Evolutionary conservation across 2,888 invertebrate species (phyloP), one percentile per base, ranked within the genome.

Genomic region (Calliphora vomitoria): DNA sequence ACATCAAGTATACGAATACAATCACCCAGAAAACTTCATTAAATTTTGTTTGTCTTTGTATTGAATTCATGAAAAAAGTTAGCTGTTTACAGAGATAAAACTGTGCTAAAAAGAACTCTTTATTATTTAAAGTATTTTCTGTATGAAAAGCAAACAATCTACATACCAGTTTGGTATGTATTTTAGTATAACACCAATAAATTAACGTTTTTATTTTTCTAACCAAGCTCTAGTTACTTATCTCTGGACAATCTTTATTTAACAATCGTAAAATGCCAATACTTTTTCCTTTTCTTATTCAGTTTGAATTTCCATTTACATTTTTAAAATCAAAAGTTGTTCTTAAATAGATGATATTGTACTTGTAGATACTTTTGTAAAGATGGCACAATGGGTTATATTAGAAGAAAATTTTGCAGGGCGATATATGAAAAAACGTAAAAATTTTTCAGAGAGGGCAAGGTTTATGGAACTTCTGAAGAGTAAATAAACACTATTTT

Each of bases 221-320:
- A 68, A 47, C 25, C 20, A 53, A 53, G 35, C 31, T 35, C 15
- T 50, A 35, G 38, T 75, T 62, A 62, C 8, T 31, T 78, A 58
- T 58, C 58, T 58, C 58, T n/a, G 25, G 18, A 25, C 66, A 41
- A 68, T 58, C 68, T 58, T 58, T 68, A 68, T 79, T 79, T 79
- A 62, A 75, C 31, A 60, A 60, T 11, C 74, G 47, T 74, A 58
- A 74, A 72, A 47, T 68, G 25, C 68, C 18, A 55, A 55, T 18
- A 20, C 50, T 53, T 53, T 8, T 15, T 53, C 10, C 10, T 25
- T 58, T 58, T 31, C 25, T 58, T 62, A 5, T 62, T 38, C 35
- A 62, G 2, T 62, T 58, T 4, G 58, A 25, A 58, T 25, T 31
- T 58, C 25, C 13, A 58, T 58, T 58, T 58, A 8, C 31, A 62